A percentile compares a stretch with the other conserved stretches of the same genome.
Conservation (phyloP, 2,797 vertebrate genomes). For the Myotis findleyi region DNA sequence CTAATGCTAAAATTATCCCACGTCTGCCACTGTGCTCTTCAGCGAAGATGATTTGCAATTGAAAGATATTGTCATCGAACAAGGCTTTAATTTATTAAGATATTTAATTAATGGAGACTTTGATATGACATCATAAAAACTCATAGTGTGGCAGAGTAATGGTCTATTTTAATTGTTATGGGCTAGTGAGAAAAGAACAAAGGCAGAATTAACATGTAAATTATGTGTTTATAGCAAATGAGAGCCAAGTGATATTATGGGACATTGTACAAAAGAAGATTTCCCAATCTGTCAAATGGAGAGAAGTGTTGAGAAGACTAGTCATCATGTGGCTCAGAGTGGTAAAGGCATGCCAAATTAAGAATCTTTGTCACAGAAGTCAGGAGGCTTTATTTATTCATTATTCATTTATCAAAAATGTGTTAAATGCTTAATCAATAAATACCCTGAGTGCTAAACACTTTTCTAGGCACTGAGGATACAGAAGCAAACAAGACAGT, state of each 20-base stretch:
- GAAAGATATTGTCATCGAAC: constrained; percentile 60
- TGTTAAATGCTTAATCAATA: background rate
- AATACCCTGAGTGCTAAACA: background rate
- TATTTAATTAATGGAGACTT: constrained; percentile 76
- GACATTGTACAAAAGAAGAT: background rate
- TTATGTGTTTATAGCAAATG: constrained; percentile 57
- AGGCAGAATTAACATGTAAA: constrained; percentile 73
- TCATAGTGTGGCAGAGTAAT: constrained; percentile 58
- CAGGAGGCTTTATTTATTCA: background rate
- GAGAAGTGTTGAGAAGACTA: background rate
- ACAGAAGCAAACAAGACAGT: background rate
- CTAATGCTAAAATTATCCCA: constrained; percentile 38
- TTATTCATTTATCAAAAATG: constrained; percentile 24
- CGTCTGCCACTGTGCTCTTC: constrained; percentile 56
- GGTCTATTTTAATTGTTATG: constrained; percentile 70
- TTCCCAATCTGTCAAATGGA: background rate
- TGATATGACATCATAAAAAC: constrained; percentile 77
- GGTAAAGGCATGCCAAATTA: background rate
- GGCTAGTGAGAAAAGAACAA: constrained; percentile 74
- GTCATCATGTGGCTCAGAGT: background rate
- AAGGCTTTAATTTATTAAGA: constrained; percentile 71
- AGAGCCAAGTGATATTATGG: constrained; percentile 42
- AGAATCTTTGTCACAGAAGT: background rate
- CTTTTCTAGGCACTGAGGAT: background rate
- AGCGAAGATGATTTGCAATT: constrained; percentile 49